Evolutionary conservation across 2,797 vertebrate genomes (phyloP).

Genomic region (Rachycentron canadum): DNA sequence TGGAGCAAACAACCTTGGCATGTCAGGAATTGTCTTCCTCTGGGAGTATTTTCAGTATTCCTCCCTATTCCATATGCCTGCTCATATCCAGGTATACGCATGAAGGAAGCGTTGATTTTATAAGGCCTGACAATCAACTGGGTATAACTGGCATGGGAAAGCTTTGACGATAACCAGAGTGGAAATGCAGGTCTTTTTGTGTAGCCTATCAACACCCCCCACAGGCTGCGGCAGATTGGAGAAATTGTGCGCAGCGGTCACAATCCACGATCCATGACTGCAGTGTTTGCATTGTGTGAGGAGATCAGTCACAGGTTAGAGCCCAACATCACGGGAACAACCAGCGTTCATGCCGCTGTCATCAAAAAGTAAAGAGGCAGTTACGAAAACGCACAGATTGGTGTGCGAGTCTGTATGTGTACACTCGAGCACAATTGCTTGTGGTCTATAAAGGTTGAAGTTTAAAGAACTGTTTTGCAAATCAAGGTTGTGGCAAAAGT

Average conservation of each 20-base stretch:
- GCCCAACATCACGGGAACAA: not conserved
- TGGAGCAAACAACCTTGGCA: conserved; percentile 69
- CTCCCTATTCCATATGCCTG: conserved; percentile 48
- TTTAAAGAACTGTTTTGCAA: conserved; percentile 64
- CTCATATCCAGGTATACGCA: conserved; percentile 39
- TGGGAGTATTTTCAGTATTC: conserved; percentile 28
- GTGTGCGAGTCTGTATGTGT: conserved; percentile 9
- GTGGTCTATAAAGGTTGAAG: conserved; percentile 46
- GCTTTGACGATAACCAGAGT: conserved; percentile 57
- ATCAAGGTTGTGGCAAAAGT: conserved; percentile 88
- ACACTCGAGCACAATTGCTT: conserved; percentile 19
- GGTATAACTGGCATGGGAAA: conserved; percentile 41
- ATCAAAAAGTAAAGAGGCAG: conserved; percentile 6
- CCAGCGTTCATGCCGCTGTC: not conserved
- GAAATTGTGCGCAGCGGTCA: conserved; percentile 19
- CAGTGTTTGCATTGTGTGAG: conserved; percentile 1
- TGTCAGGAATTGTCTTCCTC: conserved; percentile 56
- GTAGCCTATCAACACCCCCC: conserved; percentile 54
- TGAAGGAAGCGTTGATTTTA: conserved; percentile 63
- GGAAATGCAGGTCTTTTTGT: conserved; percentile 44
- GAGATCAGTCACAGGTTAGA: conserved; percentile 10
- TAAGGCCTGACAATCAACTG: conserved; percentile 71
- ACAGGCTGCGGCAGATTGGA: conserved; percentile 31
- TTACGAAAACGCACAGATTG: not conserved
- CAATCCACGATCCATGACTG: conserved; percentile 27